A percentile compares a stretch with the other conserved stretches of the same genome.
Evolutionary conservation across 2,113 vertebrate species (phyloP).

Genomic region (Acanthochromis polyacanthus): DNA sequence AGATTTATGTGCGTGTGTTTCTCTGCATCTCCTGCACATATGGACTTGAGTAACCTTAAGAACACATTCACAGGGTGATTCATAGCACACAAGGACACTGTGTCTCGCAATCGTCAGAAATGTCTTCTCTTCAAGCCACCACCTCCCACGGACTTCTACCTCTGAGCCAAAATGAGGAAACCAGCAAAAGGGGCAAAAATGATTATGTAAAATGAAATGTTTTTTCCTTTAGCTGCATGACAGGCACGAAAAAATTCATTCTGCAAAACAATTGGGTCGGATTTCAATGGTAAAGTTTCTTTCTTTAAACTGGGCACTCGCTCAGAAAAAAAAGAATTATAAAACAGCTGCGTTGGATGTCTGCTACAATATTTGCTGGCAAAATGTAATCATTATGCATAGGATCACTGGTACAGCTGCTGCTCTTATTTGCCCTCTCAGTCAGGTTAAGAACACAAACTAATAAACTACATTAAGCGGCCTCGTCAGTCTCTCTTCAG

Average conservation of each 20-base stretch:
- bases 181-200: neutral
- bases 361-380: neutral
- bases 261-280: neutral
- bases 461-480: too few species aligned
- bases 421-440: neutral
- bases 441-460: neutral
- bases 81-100: slow-evolving; percentile 29
- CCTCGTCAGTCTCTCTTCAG: too few species aligned
- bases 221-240: neutral
- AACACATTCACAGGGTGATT: slow-evolving; percentile 46
- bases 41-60: slow-evolving; percentile 40
- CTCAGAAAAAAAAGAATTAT: too few species aligned
- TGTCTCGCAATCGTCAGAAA: neutral
- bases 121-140: neutral
- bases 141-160: slow-evolving; percentile 2
- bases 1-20: neutral
- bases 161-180: neutral
- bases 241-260: neutral
- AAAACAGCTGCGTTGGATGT: neutral
- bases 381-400: neutral
- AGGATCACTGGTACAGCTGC: too few species aligned
- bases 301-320: neutral
- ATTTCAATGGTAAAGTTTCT: neutral
- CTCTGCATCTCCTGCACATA: slow-evolving; percentile 10
- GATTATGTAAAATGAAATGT: neutral